Conservation (phyloP, 2,113 vertebrate species). For the Seriola dumerili region DNA sequence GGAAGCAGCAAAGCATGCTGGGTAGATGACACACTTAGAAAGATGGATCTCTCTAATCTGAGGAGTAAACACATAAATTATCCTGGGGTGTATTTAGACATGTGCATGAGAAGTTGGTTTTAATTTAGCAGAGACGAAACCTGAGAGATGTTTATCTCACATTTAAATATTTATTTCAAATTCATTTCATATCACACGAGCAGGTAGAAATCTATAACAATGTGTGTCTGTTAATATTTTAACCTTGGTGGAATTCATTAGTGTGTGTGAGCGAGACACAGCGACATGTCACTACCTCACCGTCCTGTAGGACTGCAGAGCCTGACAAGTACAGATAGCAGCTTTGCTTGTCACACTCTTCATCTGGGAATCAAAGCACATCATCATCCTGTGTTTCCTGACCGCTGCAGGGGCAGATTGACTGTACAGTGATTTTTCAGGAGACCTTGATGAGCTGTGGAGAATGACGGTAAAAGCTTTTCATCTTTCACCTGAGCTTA, state of each 20-base stretch:
- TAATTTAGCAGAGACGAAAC: constrained; percentile 34
- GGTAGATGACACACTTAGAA: constrained; percentile 71
- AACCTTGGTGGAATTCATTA: constrained; percentile 20
- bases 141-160: neutral
- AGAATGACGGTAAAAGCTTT: constrained; percentile 17
- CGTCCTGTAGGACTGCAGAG: constrained; percentile 31
- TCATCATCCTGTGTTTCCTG: constrained; percentile 27
- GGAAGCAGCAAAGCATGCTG: constrained; percentile 76
- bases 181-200: constrained; percentile 10
- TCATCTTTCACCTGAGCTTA: constrained; percentile 25
- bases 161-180: constrained; percentile 22
- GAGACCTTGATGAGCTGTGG: constrained; percentile 33
- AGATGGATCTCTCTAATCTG: constrained; percentile 72
- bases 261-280: neutral
- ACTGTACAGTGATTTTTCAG: constrained; percentile 11
- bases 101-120: constrained; percentile 31
- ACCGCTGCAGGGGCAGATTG: neutral
- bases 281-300: constrained; percentile 30
- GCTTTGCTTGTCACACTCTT: constrained; percentile 31
- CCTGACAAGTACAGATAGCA: constrained; percentile 38
- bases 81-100: constrained; percentile 36
- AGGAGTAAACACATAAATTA: constrained; percentile 71
- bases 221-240: neutral
- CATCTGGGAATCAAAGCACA: constrained; percentile 47
- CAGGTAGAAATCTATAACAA: constrained; percentile 1